These are phyloP conservation scores for Pseudopipra pipra DNA, from an alignment of 2,113 vertebrate species.

Conservation along the genomic window DNA sequence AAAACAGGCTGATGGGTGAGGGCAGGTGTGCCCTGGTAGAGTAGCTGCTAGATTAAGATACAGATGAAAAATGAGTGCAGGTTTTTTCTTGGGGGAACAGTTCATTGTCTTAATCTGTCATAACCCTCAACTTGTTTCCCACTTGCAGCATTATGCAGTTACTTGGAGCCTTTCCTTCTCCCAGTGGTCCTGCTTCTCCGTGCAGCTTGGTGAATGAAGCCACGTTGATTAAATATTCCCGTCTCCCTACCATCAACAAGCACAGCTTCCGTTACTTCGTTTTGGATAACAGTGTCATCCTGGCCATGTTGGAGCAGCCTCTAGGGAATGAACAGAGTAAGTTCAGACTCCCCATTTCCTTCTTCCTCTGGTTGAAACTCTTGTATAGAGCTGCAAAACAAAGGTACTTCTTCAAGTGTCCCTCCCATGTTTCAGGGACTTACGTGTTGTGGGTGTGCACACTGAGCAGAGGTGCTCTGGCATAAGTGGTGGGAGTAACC, in stretches of 20 bases:
- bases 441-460: neutral
- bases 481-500: neutral
- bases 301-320: conserved; percentile 95
- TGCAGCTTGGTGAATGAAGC: conserved; percentile 96
- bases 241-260: conserved; percentile 87
- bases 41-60: neutral
- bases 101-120: neutral
- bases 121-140: conserved; percentile 13
- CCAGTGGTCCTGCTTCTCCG: conserved; percentile 92
- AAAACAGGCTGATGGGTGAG: neutral
- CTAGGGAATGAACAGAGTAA: conserved; percentile 96
- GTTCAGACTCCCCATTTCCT: conserved; percentile 40
- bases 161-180: conserved; percentile 92
- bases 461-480: neutral
- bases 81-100: neutral
- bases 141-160: conserved; percentile 92
- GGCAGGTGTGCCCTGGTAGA: neutral
- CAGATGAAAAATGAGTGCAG: neutral
- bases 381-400: neutral
- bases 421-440: neutral
- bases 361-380: neutral
- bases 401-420: fast-evolving
- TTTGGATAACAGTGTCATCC: conserved; percentile 92
- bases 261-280: conserved; percentile 95
- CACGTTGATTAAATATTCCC: conserved; percentile 89